Conservation (phyloP, 1,140 invertebrate genomes). For the Armadillidium nasatum region DNA sequence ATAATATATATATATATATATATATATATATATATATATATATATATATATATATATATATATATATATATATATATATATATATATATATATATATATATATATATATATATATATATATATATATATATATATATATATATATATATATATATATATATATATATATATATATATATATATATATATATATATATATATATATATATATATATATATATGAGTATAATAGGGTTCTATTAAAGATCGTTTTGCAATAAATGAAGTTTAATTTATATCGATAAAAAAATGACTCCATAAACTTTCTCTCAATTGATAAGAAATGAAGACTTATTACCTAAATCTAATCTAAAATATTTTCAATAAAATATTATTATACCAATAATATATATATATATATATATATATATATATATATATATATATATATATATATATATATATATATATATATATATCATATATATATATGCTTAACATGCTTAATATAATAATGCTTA, state of each 20-base stretch:
- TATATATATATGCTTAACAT: too few relatives aligned
- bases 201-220: too few relatives aligned
- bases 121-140: neutral
- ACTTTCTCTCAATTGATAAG: neutral
- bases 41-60: neutral
- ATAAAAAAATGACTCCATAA: neutral
- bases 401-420: too few relatives aligned
- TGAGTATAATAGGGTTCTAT: too few relatives aligned
- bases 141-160: neutral
- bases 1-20: too few relatives aligned
- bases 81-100: neutral
- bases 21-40: neutral
- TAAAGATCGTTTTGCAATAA: too few relatives aligned
- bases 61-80: neutral
- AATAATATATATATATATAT: too few relatives aligned
- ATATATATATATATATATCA: too few relatives aligned
- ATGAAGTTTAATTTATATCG: neutral
- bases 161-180: neutral
- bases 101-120: neutral
- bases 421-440: too few relatives aligned
- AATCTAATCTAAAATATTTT: conserved; percentile 9
- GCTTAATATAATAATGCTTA: too few relatives aligned
- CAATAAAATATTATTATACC: neutral
- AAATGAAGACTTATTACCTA: conserved; percentile 3
- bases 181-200: too few relatives aligned